Evolutionary conservation across 2,797 vertebrate genomes (phyloP), one percentile per base, ranked within the genome.

Genomic region (Hyperoplus lanceolatus): DNA sequence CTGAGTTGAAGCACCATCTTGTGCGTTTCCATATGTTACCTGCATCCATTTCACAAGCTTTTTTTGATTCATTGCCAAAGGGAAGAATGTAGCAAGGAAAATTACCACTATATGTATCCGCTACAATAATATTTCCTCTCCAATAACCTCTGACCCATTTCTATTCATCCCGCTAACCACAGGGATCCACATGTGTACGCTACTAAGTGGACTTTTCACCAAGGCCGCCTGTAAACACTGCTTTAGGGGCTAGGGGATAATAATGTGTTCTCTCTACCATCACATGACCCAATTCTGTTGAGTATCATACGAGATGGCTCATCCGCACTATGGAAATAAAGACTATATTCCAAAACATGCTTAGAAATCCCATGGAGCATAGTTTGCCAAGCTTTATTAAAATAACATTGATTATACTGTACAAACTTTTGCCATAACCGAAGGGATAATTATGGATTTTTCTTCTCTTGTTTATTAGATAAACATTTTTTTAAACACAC

Each of bases 201-300:
- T 79, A 77, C 78, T 86, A 86, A 88, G 82, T 79, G 85, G 90
- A 84, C 84, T 50, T 69, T 29, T 82, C 51, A 78, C 66, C 75
- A 59, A 72, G 74, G 78, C 62, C 48, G 60, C 76, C 70, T 86
- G 55, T 11, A 1, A 50, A n/a, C 77, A 18, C 56, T 8, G 85
- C 89, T 85, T 49, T 18, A 77, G 88, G 88, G 54, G 56, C 1
- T 59, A 29, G 29, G 57, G 29, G 68, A 81, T 82, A 63, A 83
- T 81, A 85, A 89, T 84, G 0, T 78, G 79, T 58, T 54, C 82
- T 84, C 70, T 66, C 82, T 66, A 76, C 65, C 84, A 79, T 83
- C 79, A 75, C 86, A 77, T 89, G 90, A 92, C 89, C 87, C 73
- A 90, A 80, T 92, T 92, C 77, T 89, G 60, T 11, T 18, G 60